Evolutionary conservation across 2,797 vertebrate species (phyloP).

Genomic region (Hoplostethus atlanticus): DNA sequence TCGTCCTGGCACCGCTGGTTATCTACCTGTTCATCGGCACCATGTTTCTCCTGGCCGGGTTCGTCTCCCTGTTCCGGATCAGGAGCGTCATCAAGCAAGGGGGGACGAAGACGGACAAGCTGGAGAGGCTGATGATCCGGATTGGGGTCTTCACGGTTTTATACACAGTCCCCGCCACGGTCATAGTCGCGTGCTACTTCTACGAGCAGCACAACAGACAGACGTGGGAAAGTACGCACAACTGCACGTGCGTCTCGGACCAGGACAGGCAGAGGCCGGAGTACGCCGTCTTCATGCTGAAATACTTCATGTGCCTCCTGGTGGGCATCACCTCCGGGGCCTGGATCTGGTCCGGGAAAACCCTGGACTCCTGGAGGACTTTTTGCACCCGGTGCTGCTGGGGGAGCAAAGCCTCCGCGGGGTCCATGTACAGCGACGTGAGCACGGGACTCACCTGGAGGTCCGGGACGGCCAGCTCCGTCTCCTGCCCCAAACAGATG

Average conservation of each 20-base stretch:
- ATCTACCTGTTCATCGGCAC: conserved; percentile 94
- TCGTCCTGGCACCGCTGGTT: conserved; percentile 90
- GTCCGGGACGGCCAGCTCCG: conserved; percentile 92
- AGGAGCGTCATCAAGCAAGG: conserved; percentile 94
- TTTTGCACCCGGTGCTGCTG: conserved; percentile 95
- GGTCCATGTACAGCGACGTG: conserved; percentile 93
- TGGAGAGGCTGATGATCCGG: conserved; percentile 95
- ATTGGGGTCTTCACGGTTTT: conserved; percentile 93
- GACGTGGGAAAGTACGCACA: conserved; percentile 92
- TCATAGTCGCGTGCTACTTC: conserved; percentile 94
- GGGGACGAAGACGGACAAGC: conserved; percentile 94
- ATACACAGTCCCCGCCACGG: conserved; percentile 92
- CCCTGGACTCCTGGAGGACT: conserved; percentile 92
- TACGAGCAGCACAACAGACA: conserved; percentile 95
- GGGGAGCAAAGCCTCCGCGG: conserved; percentile 89
- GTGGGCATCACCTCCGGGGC: conserved; percentile 95
- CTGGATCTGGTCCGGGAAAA: conserved; percentile 97
- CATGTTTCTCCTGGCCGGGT: conserved; percentile 93
- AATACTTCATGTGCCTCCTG: conserved; percentile 96
- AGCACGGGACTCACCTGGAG: conserved; percentile 95
- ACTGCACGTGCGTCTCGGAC: conserved; percentile 89
- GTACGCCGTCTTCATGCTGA: conserved; percentile 96
- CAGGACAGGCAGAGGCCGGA: conserved; percentile 86
- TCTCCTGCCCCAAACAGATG: conserved; percentile 94
- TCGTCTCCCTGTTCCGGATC: conserved; percentile 94